Evolutionary conservation across 1,140 invertebrate species (phyloP), one percentile per base, ranked within the genome.

Genomic region (Zaprionus ghesquierei): DNA sequence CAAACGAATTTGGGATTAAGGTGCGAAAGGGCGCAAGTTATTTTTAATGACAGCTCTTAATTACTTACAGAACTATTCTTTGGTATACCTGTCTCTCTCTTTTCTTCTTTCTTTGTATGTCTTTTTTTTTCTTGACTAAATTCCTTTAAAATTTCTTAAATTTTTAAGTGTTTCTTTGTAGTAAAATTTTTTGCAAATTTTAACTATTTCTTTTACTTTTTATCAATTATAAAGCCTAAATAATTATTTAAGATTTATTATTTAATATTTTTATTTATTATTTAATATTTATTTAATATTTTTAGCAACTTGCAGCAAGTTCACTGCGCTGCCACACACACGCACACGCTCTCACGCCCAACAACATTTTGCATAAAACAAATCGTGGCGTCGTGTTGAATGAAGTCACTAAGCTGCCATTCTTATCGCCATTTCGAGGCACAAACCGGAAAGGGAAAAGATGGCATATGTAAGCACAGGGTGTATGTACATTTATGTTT

Each of bases 371-470:
- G 10, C 13, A 64, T 58, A 66, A 50, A 13, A 15, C 35, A 62
- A 8, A 29, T 46, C 44, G 9, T 31, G 12, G 22, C 25, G 44
- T 3, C 51, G 38, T 51, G 23, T 44, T 46, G 12, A 46, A 72
- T 72, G 33, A 72, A 72, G 69, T 66, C 63, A 72, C 69, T 33
- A 65, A 65, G 61, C 62, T 53, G 54, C 25, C 23, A 65, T 53
- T 66, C 44, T 44, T 59, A 33, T 33, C 35, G 69, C 15, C 63
- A 59, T 53, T 58, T 35, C 20, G 13, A 35, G n/a, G n/a, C n/a
- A 38, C 13, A 35, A 0, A n/a, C 13, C n/a, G 5, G 1, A 55
- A 9, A 12, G 4, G 22, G 20, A 6, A 27, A 63, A 64, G 65
- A 51, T 0, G 6, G 27, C 35, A 66, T 63, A 66, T 72, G 55